Base-by-base conservation (phyloP, 2,888 invertebrate genomes). In the Chymomyza fuscimana region DNA sequence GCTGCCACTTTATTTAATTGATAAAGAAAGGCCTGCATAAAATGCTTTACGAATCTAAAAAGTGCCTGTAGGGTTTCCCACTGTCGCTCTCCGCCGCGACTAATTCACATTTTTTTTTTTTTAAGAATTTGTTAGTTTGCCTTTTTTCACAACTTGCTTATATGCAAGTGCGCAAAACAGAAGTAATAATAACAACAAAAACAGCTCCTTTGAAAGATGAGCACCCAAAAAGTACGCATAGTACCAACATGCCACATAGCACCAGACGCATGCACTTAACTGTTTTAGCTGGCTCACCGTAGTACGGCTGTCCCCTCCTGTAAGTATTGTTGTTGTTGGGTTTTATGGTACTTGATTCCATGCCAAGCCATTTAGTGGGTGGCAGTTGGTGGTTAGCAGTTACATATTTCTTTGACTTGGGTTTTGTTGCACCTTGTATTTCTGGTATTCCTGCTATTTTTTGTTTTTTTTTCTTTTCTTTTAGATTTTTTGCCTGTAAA, bases 321-420 rank as follows among this genome's bases (percentile, higher is more conserved):
- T 86, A 83, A 87, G 83, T 86, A 86, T 83, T 82, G 67, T 79
- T 85, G 40, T 4, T 46, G 4, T 5, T 5, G 32, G 32, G 5
- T 32, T 87, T 87, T 87, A 84, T 86, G 87, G 83, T 79, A 87
- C 83, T 84, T 84, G 83, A 84, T 83, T 86, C 83, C 72, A 67
- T 74, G 87, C 85, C 83, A 82, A 75, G 73, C 74, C 79, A 79
- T 78, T 84, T 80, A 74, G 63, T 67, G 70, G 60, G 60, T 25
- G 36, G 60, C 10, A 46, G 40, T 25, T 58, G 58, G 16, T 12
- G 56, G 22, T 22, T 56, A 22, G 5, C 56, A 12, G 56, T 25
- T 12, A n/a, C n/a, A n/a, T 58, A 15, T 46, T 46, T 12, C 40
- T 46, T 46, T 46, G 40, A 46, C 40, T 46, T 46, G 58, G 29